phyloP scores from a whole-genome alignment of 2,888 invertebrate genomes.

The Hyles lineata region DNA sequence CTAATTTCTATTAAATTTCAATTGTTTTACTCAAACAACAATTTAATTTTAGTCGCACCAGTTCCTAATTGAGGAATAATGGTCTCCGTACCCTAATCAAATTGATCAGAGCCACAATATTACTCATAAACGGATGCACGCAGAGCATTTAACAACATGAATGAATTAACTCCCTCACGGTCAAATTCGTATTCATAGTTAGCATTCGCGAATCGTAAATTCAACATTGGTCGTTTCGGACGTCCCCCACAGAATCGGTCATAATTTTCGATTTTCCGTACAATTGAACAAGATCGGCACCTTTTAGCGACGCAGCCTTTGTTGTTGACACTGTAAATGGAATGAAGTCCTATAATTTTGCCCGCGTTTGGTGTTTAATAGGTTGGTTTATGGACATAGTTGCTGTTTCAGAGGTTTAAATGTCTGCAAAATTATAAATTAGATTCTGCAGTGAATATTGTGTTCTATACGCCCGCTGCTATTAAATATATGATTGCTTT shows the following conservation, averaged over 20 bases:
- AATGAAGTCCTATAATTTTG: slow-evolving; percentile 29
- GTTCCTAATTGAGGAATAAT: too few relatives aligned
- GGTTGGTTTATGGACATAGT: background rate
- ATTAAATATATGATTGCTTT: too few relatives aligned
- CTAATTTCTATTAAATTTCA: too few relatives aligned
- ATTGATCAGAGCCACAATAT: background rate
- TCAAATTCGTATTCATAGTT: slow-evolving; percentile 60
- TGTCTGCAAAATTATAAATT: background rate
- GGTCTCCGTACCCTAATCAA: too few relatives aligned
- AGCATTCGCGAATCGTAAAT: slow-evolving; percentile 58
- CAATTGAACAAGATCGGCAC: slow-evolving; percentile 72
- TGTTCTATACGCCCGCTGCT: too few relatives aligned
- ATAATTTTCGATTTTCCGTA: slow-evolving; percentile 82
- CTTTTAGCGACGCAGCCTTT: slow-evolving; percentile 49
- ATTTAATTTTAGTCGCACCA: too few relatives aligned
- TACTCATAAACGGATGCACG: background rate
- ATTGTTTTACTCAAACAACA: too few relatives aligned
- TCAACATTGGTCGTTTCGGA: slow-evolving; percentile 58
- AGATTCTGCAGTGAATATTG: too few relatives aligned
- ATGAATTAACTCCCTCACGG: slow-evolving; percentile 33
- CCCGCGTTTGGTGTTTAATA: background rate
- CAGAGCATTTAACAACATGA: slow-evolving; percentile 37
- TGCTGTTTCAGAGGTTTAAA: background rate
- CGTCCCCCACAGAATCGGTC: slow-evolving; percentile 63
- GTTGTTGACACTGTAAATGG: slow-evolving; percentile 23